Base-by-base conservation (phyloP, 2,888 invertebrate genomes). In the Melanostoma scalare region DNA sequence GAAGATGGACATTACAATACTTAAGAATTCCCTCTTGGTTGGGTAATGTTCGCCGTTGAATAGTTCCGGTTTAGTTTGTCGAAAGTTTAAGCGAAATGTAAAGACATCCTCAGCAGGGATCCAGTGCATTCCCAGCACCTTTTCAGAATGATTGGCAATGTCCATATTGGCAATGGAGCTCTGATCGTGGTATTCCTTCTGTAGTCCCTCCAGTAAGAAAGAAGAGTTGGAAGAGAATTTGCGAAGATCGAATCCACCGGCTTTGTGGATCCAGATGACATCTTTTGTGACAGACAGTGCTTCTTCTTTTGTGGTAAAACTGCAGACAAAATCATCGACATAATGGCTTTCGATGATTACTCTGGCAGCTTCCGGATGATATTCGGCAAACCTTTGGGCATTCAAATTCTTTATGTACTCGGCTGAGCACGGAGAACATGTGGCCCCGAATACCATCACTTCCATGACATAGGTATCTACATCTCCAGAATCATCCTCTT, bases 361-460 rank as follows among this genome's bases (percentile, higher is more conserved):
- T 35, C 40, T 74, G 10, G 10, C 36, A 6, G 78, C 65, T 3
- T 36, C 31, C 4, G 46, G 36, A 50, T 48, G 50, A n/a, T 55
- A 8, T 8, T 73, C 20, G 4, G 44, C 36, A 3, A 9, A 69
- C 36, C 44, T 33, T 33, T 2, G 8, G 35, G 69, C 69, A 10
- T 55, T 44, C 2, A 42, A 6, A 5, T 69, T 69, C 9, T 46
- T 58, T 6, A 69, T 33, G 33, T 42, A 69, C 46, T 69, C 31
- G 9, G 56, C 55, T 8, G 55, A 68, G 35, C 68, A 68, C 31
- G 71, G 73, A 3, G 50, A 72, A 10, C 50, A 73, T 1, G 48
- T 71, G n/a, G 73, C 67, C 10, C 78, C 73, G n/a, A 79, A 79
- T 0, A 42, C 50, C 73, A 73, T 73, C 31, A 42, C 50, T 1